Base-by-base conservation (phyloP, 2,888 invertebrate genomes). In the Dryadula phaetusa region DNA sequence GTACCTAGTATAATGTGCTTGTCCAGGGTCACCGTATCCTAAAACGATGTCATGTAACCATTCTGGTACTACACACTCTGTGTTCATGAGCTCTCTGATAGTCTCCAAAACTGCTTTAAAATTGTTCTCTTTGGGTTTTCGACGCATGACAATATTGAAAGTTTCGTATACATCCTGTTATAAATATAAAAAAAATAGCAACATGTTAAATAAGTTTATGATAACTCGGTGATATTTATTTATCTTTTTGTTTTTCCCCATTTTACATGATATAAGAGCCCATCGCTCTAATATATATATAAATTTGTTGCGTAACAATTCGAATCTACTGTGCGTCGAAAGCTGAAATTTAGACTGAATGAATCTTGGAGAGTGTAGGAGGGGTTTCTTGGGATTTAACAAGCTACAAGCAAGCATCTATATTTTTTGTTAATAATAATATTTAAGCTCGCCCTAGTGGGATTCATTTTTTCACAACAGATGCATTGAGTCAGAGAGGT, bases 111-210 rank as follows among this genome's bases (percentile, higher is more conserved):
- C 99, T 0, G 99, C 99, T 90, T 99, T 99, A 89, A 99, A 99
- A 88, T 99, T 99, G 85, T 99, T 99, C 89, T 99, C 99, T 82
- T 99, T 99, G 0, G 99, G 99, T 85, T 99, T 99, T n/a, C 99
- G 94, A 42, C 99, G 94, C 95, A 99, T 97, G 67, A 99, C 95
- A 62, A 99, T 96, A 85, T 99, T 99, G 88, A 99, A 99, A 12
- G 96, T 95, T 80, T 97, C 97, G 85, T 98, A 98, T 0, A 97
- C 96, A 83, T 98, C 97, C 95, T 94, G 74, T 46, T 46, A 69
- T 34, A 34, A 32, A 44, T 44, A 69, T 44, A 65, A 44, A 18
- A 32, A 40, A 18, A 25, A 47, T 10, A 7, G 18, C n/a, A 53
- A n/a, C 20, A 47, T 46, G 22, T 12, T 20, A 3, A 42, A 4